Base-by-base conservation (phyloP, 2,113 vertebrate species). In the Pelusios castaneus region DNA sequence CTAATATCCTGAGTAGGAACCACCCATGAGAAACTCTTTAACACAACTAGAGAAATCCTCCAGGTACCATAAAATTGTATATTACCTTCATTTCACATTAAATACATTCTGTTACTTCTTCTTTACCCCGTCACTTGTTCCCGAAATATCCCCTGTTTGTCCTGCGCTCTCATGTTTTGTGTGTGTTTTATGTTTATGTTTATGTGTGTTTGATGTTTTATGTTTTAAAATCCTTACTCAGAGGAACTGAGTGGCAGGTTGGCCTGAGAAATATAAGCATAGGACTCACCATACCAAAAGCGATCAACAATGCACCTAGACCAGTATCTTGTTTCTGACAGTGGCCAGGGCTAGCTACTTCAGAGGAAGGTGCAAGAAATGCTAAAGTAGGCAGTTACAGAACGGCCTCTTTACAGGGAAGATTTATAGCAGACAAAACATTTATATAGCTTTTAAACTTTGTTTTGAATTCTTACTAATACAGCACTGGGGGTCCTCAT, bases 1-100 rank as follows among this genome's bases (percentile, higher is more conserved):
- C 89, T 10, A 14, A 73, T 43, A 3, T 4, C 81, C 87, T 47
- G 67, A 78, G 81, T 43, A 87, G 49, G 87, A 45, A 41, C 56
- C 0, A 79, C 94, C 14, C 14, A 0, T 49, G 73, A 34, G 10
- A 25, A 75, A 25, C 73, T 14, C 41, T 75, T 11, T 75, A 75
- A 75, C n/a, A 75, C 38, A 75, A 27, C 73, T 43, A 45, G 12
- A 75, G 38, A 6, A 11, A 45, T 10, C 34, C 19, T 38, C 63
- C 63, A 67, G 25, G 22, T 25, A 75, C 19, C 41, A 43, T 31
- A 84, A 45, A 91, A 11, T 0, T 0, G 5, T 1, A 4, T 2
- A 1, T 91, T 94, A 73, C 0, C 0, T n/a, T 9, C 60, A 3
- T 9, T 0, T 6, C 10, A 47, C 10, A 1, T 6, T 8, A 75